Evolutionary conservation across 2,888 invertebrate genomes (phyloP).

Genomic region (Drosophila setosimentum): DNA sequence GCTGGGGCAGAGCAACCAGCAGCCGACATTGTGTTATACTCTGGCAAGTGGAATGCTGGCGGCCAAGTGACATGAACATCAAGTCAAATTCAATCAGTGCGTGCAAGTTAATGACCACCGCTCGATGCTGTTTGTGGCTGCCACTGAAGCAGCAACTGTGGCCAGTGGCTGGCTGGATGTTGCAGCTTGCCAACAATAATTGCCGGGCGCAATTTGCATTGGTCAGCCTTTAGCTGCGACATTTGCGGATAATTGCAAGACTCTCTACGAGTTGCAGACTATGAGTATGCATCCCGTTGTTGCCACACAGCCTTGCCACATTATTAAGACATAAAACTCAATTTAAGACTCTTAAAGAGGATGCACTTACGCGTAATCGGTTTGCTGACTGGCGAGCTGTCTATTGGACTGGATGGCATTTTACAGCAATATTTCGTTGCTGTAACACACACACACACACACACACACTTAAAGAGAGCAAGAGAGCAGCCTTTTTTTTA

Average conservation of each 20-base stretch:
- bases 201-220: constrained; percentile 24
- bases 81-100: constrained; percentile 74
- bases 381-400: constrained; percentile 38
- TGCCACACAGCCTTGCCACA: constrained; percentile 25
- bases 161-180: background rate
- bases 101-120: constrained; percentile 67
- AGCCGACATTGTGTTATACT: constrained; percentile 3
- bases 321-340: constrained; percentile 74
- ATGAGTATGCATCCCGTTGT: background rate
- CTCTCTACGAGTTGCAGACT: background rate
- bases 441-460: background rate
- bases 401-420: constrained; percentile 43
- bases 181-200: constrained; percentile 11
- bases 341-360: constrained; percentile 64
- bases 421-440: constrained; percentile 43
- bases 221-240: constrained; percentile 17
- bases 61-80: constrained; percentile 42
- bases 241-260: constrained; percentile 42
- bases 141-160: constrained; percentile 7
- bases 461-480: background rate
- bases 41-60: constrained; percentile 4
- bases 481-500: constrained; percentile 6
- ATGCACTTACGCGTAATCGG: constrained; percentile 64
- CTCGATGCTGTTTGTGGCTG: constrained; percentile 68
- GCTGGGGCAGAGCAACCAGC: constrained; percentile 26